These are phyloP conservation scores for Cydia pomonella DNA, from an alignment of 1,140 invertebrate genomes.

Conservation along the genomic window DNA sequence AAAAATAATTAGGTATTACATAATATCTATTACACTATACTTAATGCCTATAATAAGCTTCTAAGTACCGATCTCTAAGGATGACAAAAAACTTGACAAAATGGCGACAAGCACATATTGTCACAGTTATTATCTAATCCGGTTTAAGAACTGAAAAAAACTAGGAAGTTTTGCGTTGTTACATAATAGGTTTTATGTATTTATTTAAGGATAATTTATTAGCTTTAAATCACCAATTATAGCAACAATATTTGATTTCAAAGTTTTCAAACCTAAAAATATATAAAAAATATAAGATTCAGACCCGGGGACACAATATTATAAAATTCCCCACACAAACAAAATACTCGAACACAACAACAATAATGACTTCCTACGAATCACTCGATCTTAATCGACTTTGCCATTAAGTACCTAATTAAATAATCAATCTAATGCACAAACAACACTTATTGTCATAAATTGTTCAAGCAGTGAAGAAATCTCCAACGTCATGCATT, in stretches of 20 bases:
- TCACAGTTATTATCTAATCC: constrained; percentile 17
- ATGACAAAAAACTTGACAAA: not conserved
- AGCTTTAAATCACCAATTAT: too few species aligned
- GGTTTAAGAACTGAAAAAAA: not conserved
- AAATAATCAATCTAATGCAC: not conserved
- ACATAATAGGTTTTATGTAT: not conserved
- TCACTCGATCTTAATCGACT: not conserved
- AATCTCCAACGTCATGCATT: not conserved
- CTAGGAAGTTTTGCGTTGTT: not conserved
- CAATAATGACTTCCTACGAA: not conserved
- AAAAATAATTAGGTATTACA: too few species aligned
- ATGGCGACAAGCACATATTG: not conserved
- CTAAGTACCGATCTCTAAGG: constrained; percentile 1
- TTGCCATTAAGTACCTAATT: not conserved
- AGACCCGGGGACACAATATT: too few species aligned
- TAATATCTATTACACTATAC: too few species aligned
- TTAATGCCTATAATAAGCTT: not conserved
- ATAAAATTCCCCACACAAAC: not conserved
- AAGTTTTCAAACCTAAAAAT: too few species aligned
- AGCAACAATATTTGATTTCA: too few species aligned
- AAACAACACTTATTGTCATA: not conserved
- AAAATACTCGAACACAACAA: not conserved
- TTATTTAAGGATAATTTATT: not conserved
- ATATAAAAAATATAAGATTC: too few species aligned
- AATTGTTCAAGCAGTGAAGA: not conserved